Evolutionary conservation across 2,797 vertebrate genomes (phyloP).

Genomic region (Fringilla coelebs): DNA sequence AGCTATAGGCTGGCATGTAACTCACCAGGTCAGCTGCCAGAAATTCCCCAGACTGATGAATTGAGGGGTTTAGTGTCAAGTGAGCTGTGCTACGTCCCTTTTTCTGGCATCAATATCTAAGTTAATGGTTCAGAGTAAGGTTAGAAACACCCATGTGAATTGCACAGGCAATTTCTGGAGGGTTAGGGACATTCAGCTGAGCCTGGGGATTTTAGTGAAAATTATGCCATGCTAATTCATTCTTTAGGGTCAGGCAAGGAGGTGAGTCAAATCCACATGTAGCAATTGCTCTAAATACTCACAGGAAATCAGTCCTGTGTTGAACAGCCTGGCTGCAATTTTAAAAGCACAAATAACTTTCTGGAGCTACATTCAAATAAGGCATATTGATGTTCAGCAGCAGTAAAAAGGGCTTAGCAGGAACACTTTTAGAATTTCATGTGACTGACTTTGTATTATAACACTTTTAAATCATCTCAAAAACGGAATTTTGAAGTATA

Average conservation of each 20-base stretch:
- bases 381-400: background rate
- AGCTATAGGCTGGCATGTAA: background rate
- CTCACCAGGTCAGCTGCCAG: background rate
- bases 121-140: background rate
- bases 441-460: background rate
- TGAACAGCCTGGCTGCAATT: background rate
- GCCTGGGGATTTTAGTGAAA: background rate
- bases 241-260: background rate
- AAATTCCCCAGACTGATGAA: background rate
- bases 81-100: background rate
- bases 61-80: background rate
- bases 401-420: background rate
- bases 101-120: background rate
- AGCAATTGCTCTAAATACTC: background rate
- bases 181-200: background rate
- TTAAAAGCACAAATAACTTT: constrained; percentile 44
- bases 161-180: background rate
- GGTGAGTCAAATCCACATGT: background rate
- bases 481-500: background rate
- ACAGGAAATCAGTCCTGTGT: background rate
- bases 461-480: background rate
- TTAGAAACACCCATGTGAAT: background rate
- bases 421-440: constrained; percentile 7
- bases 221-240: background rate
- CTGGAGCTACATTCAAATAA: background rate